A percentile compares a stretch with the other conserved stretches of the same genome.
Conservation (phyloP, 2,113 vertebrate genomes). For the Ancistrus triradiatus region DNA sequence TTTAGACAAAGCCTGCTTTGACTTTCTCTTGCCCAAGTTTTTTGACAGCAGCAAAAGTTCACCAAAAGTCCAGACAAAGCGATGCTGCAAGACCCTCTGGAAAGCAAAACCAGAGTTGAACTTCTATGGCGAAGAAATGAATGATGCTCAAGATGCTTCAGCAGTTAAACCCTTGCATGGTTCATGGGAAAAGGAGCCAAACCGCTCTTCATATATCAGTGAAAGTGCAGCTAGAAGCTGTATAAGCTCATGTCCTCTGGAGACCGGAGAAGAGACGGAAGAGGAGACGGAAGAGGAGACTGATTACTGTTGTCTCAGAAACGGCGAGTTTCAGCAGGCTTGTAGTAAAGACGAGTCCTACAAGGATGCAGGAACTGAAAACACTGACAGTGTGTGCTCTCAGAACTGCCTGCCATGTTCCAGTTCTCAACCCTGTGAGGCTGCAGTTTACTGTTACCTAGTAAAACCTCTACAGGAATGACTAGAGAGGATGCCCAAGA, state of each 20-base stretch:
- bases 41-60: conserved; percentile 64
- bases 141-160: not conserved
- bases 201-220: not conserved
- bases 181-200: conserved; percentile 24
- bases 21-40: conserved; percentile 88
- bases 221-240: conserved; percentile 41
- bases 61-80: conserved; percentile 61
- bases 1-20: conserved; percentile 88
- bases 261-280: conserved; percentile 56
- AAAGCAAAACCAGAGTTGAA: conserved; percentile 49
- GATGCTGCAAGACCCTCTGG: conserved; percentile 71
- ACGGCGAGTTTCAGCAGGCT: conserved; percentile 87
- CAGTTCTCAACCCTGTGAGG: conserved; percentile 24
- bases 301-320: conserved; percentile 78
- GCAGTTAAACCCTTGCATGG: no score
- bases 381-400: conserved; percentile 23
- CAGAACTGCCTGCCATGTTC: conserved; percentile 23
- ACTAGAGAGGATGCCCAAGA: not conserved
- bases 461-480: not conserved
- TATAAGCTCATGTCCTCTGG: no score
- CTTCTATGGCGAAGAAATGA: conserved; percentile 45
- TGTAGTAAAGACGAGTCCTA: conserved; percentile 72
- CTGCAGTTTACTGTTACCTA: conserved; percentile 22
- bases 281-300: not conserved
- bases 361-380: conserved; percentile 55